Evolutionary conservation across 1,140 invertebrate genomes (phyloP), one percentile per base, ranked within the genome.

Genomic region (Pristionchus pacificus): DNA sequence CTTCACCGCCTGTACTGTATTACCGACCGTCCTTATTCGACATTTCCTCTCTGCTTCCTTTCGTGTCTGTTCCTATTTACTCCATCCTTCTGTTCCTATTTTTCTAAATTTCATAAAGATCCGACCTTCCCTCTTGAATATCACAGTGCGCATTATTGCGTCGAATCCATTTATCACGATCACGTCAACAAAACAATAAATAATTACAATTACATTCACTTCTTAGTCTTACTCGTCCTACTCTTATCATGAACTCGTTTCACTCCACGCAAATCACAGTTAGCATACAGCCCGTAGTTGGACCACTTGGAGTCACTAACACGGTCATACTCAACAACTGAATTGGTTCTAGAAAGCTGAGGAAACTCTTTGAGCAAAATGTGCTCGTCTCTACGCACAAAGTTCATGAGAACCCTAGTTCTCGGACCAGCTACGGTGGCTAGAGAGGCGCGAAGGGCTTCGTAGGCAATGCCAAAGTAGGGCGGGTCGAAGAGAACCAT

Each of bases 401-500:
- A 64, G 2, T 30, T 30, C 25, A 64, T 30, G 24, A 64, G 62
- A 19, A 64, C 10, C 2, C 29, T 24, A 31, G 62, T 13, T 29
- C 2, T 3, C 2, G 24, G 10, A 19, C 25, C 6, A 3, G 62
- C 27, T 29, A 64, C 31, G 24, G 31, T 15, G 24, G 62, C 19
- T 2, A 64, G 15, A 10, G 62, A 24, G 2, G 24, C 15, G 15
- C 15, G 15, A 2, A 64, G 15, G 31, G 62, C 28, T 29, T 24
- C 2, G 29, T 29, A 29, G 15, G 62, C 25, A 19, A 64, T 27
- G 29, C 62, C 62, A 30, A 64, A 64, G 62, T 64, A 64, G 62
- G 62, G 62, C 2, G 62, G 62, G 31, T 64, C 62, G 29, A 64
- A 64, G 62, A 64, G 62, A 30, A 64, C 28, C 10, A 64, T 29